These are phyloP conservation scores for Lophotriccus pileatus DNA, from an alignment of 2,797 vertebrate species.

Conservation along the genomic window DNA sequence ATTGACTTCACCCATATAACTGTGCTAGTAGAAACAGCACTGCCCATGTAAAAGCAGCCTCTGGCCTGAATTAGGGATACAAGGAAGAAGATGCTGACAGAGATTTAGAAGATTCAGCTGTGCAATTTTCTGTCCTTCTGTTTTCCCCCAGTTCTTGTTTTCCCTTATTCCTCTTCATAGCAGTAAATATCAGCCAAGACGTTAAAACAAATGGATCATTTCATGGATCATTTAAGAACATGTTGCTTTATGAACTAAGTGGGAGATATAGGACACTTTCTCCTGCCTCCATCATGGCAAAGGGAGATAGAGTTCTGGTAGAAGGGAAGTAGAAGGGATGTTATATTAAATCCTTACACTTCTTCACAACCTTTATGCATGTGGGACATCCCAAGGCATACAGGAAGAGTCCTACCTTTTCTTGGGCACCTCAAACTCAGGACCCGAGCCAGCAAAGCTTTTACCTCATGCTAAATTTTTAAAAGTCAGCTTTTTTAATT, in stretches of 20 bases:
- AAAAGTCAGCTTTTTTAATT: neutral
- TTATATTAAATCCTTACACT: neutral
- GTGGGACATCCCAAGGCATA: neutral
- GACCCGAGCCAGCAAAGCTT: neutral
- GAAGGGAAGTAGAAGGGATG: neutral
- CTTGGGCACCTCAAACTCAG: neutral
- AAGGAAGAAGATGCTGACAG: neutral
- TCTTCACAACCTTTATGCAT: neutral
- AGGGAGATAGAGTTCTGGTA: neutral
- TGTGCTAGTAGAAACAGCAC: neutral
- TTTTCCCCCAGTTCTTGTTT: neutral
- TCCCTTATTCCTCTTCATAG: neutral
- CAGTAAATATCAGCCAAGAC: neutral
- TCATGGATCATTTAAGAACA: neutral
- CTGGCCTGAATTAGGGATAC: neutral
- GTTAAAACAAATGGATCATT: neutral
- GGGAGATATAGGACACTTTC: neutral
- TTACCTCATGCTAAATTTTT: neutral
- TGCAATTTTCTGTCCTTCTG: neutral
- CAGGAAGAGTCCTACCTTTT: neutral
- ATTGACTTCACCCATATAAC: neutral
- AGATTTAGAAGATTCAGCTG: neutral
- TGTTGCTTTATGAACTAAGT: neutral
- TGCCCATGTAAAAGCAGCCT: neutral
- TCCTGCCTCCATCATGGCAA: neutral